Conservation (phyloP, 2,113 vertebrate species). For the Thunnus thynnus region DNA sequence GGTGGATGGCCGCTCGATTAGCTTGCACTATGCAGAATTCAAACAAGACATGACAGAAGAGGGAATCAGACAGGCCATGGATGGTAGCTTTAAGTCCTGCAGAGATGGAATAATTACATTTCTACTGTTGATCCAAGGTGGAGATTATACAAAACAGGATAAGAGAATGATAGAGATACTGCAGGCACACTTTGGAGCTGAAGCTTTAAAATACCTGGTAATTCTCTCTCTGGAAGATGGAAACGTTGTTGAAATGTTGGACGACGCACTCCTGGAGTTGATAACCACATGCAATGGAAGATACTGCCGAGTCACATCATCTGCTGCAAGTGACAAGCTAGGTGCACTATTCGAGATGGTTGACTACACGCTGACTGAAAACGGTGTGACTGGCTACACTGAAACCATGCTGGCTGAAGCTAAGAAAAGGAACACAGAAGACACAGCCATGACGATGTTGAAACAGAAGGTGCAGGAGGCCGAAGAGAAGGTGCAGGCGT, state of each 20-base stretch:
- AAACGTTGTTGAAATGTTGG: conserved; percentile 24
- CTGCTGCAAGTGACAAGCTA: conserved; percentile 1
- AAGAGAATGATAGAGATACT: conserved; percentile 49
- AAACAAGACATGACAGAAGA: conserved; percentile 40
- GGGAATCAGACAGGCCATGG: conserved; percentile 12
- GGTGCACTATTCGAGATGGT: conserved; percentile 35
- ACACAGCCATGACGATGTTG: conserved; percentile 39
- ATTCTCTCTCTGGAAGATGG: conserved; percentile 60
- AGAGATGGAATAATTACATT: conserved; percentile 31
- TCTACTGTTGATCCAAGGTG: conserved; percentile 61
- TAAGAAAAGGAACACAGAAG: conserved; percentile 8
- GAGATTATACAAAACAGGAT: conserved; percentile 42
- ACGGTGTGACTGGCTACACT: conserved; percentile 34
- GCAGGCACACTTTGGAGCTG: conserved; percentile 43
- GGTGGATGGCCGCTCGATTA: background rate
- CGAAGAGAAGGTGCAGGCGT: conserved; percentile 36
- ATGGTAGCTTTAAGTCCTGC: conserved; percentile 42
- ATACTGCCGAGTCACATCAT: conserved; percentile 34
- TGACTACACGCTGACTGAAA: conserved; percentile 32
- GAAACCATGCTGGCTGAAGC: conserved; percentile 37
- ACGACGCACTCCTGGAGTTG: conserved; percentile 60
- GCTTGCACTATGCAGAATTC: conserved; percentile 41
- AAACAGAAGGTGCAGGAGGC: conserved; percentile 44
- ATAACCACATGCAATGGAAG: conserved; percentile 52
- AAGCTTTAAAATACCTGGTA: conserved; percentile 45